Conservation (phyloP, 2,113 vertebrate species). For the Neodontobutis hainanensis region DNA sequence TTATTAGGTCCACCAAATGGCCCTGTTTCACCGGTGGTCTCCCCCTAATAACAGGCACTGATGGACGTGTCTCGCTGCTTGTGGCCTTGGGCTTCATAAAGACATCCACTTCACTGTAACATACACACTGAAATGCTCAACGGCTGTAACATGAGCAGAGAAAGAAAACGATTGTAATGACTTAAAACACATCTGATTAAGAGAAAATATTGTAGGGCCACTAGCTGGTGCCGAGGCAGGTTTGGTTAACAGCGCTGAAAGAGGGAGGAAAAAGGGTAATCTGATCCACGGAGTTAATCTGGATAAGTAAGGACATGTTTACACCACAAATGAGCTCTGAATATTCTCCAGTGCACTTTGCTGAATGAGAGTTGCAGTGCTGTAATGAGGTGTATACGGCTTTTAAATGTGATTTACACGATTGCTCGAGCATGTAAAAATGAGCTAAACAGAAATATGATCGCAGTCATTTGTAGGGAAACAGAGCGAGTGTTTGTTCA, state of each 20-base stretch:
- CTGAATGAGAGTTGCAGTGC: conserved; percentile 70
- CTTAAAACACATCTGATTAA: conserved; percentile 80
- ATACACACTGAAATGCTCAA: conserved; percentile 60
- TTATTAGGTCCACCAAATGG: conserved; percentile 85
- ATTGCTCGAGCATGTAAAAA: conserved; percentile 75
- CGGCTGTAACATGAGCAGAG: conserved; percentile 68
- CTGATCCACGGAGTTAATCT: conserved; percentile 77
- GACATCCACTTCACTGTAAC: conserved; percentile 69
- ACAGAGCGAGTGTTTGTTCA: conserved; percentile 40
- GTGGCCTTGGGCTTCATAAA: conserved; percentile 82
- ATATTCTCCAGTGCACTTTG: conserved; percentile 75
- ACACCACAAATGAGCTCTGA: conserved; percentile 81
- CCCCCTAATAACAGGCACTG: conserved; percentile 80
- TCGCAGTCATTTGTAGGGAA: conserved; percentile 39
- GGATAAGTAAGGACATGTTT: conserved; percentile 82
- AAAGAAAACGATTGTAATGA: conserved; percentile 73
- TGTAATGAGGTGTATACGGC: conserved; percentile 76
- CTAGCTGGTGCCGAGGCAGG: conserved; percentile 58
- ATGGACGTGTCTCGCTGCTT: conserved; percentile 81
- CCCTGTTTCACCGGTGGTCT: conserved; percentile 86
- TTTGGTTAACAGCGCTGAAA: conserved; percentile 59
- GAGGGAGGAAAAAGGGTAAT: conserved; percentile 66
- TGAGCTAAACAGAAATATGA: conserved; percentile 76
- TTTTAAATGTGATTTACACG: conserved; percentile 80
- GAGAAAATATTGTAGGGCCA: conserved; percentile 72